Evolutionary conservation across 2,888 invertebrate genomes (phyloP), one percentile per base, ranked within the genome.

Genomic region (Ephialtes manifestator): DNA sequence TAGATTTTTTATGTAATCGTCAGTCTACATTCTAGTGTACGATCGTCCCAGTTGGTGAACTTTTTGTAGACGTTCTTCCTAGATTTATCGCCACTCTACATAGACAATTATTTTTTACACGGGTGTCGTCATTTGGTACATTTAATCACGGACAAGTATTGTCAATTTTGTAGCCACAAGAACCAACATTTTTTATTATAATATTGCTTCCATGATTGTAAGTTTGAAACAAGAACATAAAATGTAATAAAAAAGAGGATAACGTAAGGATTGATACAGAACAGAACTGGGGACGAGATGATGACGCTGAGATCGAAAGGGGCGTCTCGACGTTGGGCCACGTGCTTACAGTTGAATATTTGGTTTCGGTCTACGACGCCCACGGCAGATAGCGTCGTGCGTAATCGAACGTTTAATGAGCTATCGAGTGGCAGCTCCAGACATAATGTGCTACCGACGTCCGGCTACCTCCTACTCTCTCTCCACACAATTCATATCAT

Each of bases 261-360:
- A n/a, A n/a, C 4, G 20, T 39, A 43, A 65, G 18, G 20, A 65
- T 65, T 65, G 39, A 65, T 65, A 43, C 2, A 43, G 3, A 65
- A 20, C 39, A 43, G 31, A 31, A 4, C 13, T 4, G 39, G 43
- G n/a, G 10, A 18, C 20, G 65, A 65, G 68, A 63, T 72, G 83
- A 70, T 70, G 81, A 87, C 74, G 51, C n/a, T 43, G 51, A 65
- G 65, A 53, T 72, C 58, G 43, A 84, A 84, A 78, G 86, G 93
- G 93, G 93, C 93, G 93, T 93, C 91, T 92, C 91, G 86, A 81
- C 82, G 75, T 86, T 88, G 88, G 91, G 93, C 92, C 93, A 93
- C 92, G 92, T 93, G 93, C 90, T 90, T 85, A 81, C 74, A 87
- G 86, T 31, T 76, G 81, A 55, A 74, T 84, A 76, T 89, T 89